Conservation (phyloP, 2,888 invertebrate species). For the Andrena hattorfiana region DNA sequence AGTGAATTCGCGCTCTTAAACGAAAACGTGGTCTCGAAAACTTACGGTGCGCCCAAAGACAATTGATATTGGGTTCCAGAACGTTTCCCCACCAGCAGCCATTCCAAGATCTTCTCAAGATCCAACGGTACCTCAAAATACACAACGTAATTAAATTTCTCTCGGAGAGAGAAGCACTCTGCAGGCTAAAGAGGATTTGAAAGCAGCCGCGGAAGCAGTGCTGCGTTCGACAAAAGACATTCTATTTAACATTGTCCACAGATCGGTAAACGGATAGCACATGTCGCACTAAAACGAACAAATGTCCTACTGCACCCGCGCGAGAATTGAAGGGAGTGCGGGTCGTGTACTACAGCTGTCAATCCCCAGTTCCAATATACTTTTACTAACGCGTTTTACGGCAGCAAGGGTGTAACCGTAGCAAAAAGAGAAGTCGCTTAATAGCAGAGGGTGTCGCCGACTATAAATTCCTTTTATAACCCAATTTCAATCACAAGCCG, state of each 20-base stretch:
- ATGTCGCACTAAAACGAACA: neutral
- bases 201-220: no score
- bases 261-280: no score
- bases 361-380: constrained; percentile 1
- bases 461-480: constrained; percentile 39
- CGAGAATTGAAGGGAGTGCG: neutral
- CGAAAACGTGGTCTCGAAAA: neutral
- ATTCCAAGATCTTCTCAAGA: no score
- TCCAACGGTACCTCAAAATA: no score
- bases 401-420: no score
- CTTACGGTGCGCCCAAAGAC: neutral
- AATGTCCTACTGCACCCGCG: neutral
- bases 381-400: constrained; percentile 16
- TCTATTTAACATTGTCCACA: no score
- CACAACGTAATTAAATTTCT: no score
- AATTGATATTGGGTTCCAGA: neutral
- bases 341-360: neutral
- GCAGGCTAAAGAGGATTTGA: no score
- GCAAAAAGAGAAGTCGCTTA: neutral
- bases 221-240: no score
- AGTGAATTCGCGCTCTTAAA: neutral
- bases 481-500: constrained; percentile 30
- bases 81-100: no score
- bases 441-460: constrained; percentile 2
- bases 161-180: no score